A percentile compares a stretch with the other conserved stretches of the same genome.
Evolutionary conservation across 1,140 invertebrate genomes (phyloP).

Genomic region (Drosophila bifasciata): DNA sequence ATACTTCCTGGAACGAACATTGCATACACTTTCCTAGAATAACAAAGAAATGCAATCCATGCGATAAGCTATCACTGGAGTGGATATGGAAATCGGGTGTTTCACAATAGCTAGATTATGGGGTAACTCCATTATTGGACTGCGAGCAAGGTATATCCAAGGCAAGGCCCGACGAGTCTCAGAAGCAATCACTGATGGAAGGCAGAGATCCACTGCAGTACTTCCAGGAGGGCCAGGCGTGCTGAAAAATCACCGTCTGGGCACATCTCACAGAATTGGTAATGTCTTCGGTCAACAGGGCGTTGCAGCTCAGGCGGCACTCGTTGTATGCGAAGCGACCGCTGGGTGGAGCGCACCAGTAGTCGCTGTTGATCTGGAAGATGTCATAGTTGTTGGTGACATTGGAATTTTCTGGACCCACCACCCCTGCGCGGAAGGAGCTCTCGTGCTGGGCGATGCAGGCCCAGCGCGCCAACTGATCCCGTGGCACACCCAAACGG

Average conservation of each 20-base stretch:
- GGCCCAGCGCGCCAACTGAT: constrained; percentile 56
- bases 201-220: constrained; percentile 65
- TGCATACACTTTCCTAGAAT: no score
- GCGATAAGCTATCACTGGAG: no score
- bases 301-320: constrained; percentile 55
- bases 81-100: no score
- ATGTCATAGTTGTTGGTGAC: constrained; percentile 76
- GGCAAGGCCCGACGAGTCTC: no score
- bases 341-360: constrained; percentile 67
- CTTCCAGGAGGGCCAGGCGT: constrained; percentile 74
- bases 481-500: constrained; percentile 65
- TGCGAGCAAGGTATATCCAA: no score
- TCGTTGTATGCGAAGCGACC: constrained; percentile 67
- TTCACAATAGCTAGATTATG: no score
- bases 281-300: constrained; percentile 63
- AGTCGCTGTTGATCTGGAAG: constrained; percentile 79
- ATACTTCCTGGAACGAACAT: no score
- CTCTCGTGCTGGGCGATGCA: constrained; percentile 73
- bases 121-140: no score
- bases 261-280: constrained; percentile 65
- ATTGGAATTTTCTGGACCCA: constrained; percentile 59
- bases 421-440: constrained; percentile 52
- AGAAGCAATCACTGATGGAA: constrained; percentile 66
- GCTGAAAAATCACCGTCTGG: constrained; percentile 58
- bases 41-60: no score